A percentile compares a stretch with the other conserved stretches of the same genome.
phyloP scores from a whole-genome alignment of 2,888 invertebrate genomes.

The Ceriagrion tenellum region DNA sequence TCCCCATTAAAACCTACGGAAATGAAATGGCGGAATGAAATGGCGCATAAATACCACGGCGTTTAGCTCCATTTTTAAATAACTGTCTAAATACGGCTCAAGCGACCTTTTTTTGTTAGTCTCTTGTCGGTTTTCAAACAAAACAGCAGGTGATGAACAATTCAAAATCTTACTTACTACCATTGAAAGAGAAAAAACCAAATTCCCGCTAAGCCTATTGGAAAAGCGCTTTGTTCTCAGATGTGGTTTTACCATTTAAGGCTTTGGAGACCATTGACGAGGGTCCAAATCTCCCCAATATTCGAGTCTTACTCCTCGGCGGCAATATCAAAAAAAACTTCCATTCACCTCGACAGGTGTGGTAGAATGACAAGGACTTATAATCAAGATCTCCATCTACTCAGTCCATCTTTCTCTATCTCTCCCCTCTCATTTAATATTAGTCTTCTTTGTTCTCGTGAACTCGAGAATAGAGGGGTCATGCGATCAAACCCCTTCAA shows the following conservation, averaged over 20 bases:
- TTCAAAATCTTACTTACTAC: too few relatives aligned
- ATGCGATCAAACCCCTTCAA: neutral
- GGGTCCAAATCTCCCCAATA: neutral
- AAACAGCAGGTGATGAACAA: too few relatives aligned
- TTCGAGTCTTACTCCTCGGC: neutral
- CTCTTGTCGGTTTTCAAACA: too few relatives aligned
- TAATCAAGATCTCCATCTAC: neutral
- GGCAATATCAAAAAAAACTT: neutral
- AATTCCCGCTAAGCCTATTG: neutral
- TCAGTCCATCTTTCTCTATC: neutral
- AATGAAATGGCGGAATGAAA: too few relatives aligned
- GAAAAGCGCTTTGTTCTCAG: neutral
- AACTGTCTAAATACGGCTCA: too few relatives aligned
- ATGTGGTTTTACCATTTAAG: neutral
- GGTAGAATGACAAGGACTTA: neutral
- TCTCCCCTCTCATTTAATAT: too few relatives aligned
- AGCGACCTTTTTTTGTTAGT: too few relatives aligned
- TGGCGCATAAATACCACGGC: too few relatives aligned
- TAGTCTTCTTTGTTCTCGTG: too few relatives aligned
- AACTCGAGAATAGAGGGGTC: neutral
- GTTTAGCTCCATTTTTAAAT: too few relatives aligned
- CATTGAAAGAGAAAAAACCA: neutral
- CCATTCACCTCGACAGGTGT: neutral
- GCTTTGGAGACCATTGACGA: neutral
- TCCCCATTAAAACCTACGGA: too few relatives aligned